phyloP scores from a whole-genome alignment of 2,888 invertebrate species.

The Epistrophe grossulariae region DNA sequence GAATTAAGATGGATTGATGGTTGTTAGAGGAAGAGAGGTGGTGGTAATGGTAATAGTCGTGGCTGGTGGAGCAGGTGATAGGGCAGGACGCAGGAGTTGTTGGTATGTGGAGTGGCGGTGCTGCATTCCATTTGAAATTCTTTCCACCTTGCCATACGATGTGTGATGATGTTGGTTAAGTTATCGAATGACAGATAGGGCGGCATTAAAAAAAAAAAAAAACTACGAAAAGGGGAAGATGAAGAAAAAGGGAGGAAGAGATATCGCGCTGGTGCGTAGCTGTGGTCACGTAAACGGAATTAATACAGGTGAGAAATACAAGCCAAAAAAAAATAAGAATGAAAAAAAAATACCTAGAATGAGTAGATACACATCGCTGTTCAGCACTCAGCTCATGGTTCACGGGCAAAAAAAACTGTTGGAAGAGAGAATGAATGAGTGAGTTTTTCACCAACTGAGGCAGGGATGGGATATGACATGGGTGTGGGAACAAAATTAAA shows the following conservation, averaged over 20 bases:
- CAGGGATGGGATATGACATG: not conserved
- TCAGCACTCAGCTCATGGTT: not conserved
- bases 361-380: slow-evolving; percentile 20
- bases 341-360: slow-evolving; percentile 23
- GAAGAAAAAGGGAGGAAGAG: slow-evolving; percentile 12
- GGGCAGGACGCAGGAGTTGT: not conserved
- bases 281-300: slow-evolving; percentile 74
- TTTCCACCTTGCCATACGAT: slow-evolving; percentile 48
- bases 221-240: slow-evolving; percentile 14
- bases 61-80: not conserved
- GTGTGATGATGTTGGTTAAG: slow-evolving; percentile 52
- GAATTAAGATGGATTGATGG: slow-evolving; percentile 56
- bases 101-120: slow-evolving; percentile 49
- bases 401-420: not conserved
- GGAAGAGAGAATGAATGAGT: slow-evolving; percentile 29
- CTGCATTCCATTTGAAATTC: slow-evolving; percentile 73
- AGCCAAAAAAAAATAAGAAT: slow-evolving; percentile 64
- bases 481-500: not conserved
- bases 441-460: slow-evolving; percentile 11
- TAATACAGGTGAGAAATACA: slow-evolving; percentile 73
- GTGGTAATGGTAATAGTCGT: not conserved
- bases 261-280: slow-evolving; percentile 73
- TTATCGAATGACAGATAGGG: slow-evolving; percentile 35
- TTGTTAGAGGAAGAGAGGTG: slow-evolving; percentile 6
- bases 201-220: slow-evolving; percentile 26